Evolutionary conservation across 30 jellyfish, hydroid and myxozoan genomes (phyloP), one percentile per base, ranked within the genome.

Genomic region (Catostylus mosaicus): DNA sequence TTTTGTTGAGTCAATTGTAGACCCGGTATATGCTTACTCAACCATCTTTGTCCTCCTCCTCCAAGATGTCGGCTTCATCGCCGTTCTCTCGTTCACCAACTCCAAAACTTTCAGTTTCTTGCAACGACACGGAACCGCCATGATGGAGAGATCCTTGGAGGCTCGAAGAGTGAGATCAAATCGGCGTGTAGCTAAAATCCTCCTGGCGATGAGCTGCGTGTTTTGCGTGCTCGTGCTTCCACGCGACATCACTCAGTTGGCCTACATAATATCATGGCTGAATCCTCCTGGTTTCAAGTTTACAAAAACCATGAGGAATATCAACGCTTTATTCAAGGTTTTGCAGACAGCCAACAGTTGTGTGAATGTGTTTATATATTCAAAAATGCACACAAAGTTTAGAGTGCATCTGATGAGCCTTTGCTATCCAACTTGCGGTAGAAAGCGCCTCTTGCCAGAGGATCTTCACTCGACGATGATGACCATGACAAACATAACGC

Each of bases 291-390:
- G 97, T 14, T 29, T 94, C 14, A 30, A 20, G 24, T 40, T 37
- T 33, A 75, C 96, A 36, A 32, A 67, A 8, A 38, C 88, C 22
- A 32, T 83, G 22, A 24, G 30, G 30, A 92, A 56, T 3, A 48
- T 88, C 30, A 75, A 88, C 83, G 83, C 97, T 36, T 67, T 82
- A 45, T 64, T 88, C 64, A 94, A 88, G 78, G 96, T 88, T 1
- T 27, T 94, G 68, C 97, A 94, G 57, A 83, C 95, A 1, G 90
- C 99, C 30, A 94, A 94, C 77, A 89, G 97, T 26, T 88, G 99
- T 74, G 97, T 79, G 5, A 94, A 94, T 54, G 94, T 88, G 40
- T 94, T 94, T 67, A 94, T 94, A 0, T 94, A 87, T 54, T 94
- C 96, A 46, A 63, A 71, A 30, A 94, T 94, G 97, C 97, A 94